phyloP scores from a whole-genome alignment of 2,888 invertebrate species.

The Plutella xylostella region DNA sequence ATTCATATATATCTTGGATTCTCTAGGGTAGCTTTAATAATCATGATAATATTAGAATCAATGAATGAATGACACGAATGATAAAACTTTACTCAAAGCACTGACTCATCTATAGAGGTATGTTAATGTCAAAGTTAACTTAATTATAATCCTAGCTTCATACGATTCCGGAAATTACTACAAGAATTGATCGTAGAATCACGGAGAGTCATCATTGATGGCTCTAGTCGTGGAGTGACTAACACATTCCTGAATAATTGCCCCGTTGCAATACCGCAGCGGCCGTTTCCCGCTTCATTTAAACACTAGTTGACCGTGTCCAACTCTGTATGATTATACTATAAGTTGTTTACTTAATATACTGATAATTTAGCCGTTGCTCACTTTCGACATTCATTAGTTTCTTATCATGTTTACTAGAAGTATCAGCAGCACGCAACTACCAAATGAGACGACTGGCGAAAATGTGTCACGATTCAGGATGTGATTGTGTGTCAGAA shows the following conservation, averaged over 20 bases:
- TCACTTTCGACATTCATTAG: constrained; percentile 35
- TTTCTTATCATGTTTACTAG: constrained; percentile 44
- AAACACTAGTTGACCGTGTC: constrained; percentile 3
- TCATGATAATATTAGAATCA: too few relatives aligned
- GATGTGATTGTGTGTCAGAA: too few relatives aligned
- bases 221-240: background rate
- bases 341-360: constrained; percentile 18
- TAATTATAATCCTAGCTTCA: too few relatives aligned
- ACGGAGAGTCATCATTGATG: background rate
- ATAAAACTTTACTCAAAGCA: constrained; percentile 27
- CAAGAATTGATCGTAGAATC: background rate
- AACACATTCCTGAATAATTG: constrained; percentile 2
- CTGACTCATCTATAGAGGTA: background rate
- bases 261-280: too few relatives aligned
- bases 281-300: too few relatives aligned
- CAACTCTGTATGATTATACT: background rate
- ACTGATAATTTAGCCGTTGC: constrained; percentile 5
- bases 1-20: too few relatives aligned
- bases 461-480: background rate
- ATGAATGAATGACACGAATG: too few relatives aligned
- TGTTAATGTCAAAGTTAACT: constrained; percentile 3
- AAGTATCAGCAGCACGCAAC: constrained; percentile 28
- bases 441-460: constrained; percentile 29
- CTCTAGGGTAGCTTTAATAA: too few relatives aligned
- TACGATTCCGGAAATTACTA: background rate